These are phyloP conservation scores for Smittia aterrima DNA, from an alignment of 2,888 invertebrate genomes.

Conservation along the genomic window DNA sequence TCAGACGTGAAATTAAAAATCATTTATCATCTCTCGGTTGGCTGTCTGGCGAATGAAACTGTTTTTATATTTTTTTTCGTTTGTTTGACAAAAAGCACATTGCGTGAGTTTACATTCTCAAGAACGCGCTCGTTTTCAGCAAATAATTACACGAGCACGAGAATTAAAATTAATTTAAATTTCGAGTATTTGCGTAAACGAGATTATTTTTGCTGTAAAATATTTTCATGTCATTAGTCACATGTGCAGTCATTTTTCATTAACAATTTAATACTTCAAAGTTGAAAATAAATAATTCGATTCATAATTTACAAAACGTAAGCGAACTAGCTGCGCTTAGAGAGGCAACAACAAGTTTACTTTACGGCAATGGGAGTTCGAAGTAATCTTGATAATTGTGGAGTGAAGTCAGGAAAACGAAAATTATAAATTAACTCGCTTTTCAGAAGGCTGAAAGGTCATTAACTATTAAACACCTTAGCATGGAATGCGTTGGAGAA, in stretches of 20 bases:
- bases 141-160: not conserved
- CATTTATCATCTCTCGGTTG: conserved; percentile 30
- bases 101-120: not conserved
- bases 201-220: not conserved
- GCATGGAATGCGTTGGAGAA: not conserved
- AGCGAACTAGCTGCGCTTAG: not conserved
- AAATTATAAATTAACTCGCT: conserved; percentile 1
- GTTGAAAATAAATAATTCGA: conserved; percentile 21
- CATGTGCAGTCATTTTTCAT: conserved; percentile 36
- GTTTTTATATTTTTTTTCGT: too few species aligned
- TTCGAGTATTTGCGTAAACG: not conserved
- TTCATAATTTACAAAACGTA: conserved; percentile 25
- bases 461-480: conserved; percentile 25
- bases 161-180: not conserved
- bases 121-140: not conserved
- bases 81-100: conserved; percentile 2
- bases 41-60: not conserved
- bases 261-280: conserved; percentile 26
- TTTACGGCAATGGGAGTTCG: not conserved
- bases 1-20: conserved; percentile 35
- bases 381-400: not conserved
- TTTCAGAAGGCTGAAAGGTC: conserved; percentile 31
- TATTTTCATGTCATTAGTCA: conserved; percentile 33
- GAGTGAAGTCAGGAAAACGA: not conserved
- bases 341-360: not conserved